Base-by-base conservation (phyloP, 2,797 vertebrate genomes). In the Poeciliopsis paucimaculata region DNA sequence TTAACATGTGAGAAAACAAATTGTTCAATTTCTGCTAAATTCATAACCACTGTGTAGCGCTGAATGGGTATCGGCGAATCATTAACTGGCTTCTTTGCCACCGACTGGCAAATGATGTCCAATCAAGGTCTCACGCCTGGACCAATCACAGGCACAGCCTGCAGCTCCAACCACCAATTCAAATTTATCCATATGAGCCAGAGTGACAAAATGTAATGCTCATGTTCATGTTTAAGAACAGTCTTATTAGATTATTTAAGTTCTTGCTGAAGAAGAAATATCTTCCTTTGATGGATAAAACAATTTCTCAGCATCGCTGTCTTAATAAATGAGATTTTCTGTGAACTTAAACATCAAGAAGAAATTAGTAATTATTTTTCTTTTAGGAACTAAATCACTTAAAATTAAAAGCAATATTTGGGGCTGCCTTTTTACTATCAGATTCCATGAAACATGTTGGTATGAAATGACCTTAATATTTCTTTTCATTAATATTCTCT, bases 401-500 rank as follows among this genome's bases (percentile, higher is more conserved):
- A 64, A 18, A 64, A 36, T 36, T 39, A 41, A 68, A 68, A 71
- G 51, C n/a, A 75, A n/a, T 57, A 81, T 77, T 77, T 34, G 28
- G 5, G 80, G 60, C 53, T 31, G 66, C 47, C 31, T 8, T 77
- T 78, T 68, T 16, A 5, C 18, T 18, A 16, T 31, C 60, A 80
- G 71, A 79, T 77, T 55, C 60, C 76, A 66, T 82, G 73, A 43
- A 79, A 76, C 60, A 49, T 55, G 75, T 76, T 72, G 60, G 76
- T 74, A 71, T 43, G 73, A 70, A 77, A 80, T 85, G 79, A 78
- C 84, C 15, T 2, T 71, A 70, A 72, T 75, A 77, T 82, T 78
- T 82, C 76, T 77, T 79, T 83, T 73, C 77, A 80, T 82, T 81
- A 90, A 77, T 76, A 89, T 86, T 90, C 84, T 80, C 84, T 90